Evolutionary conservation across 2,888 invertebrate genomes (phyloP).

Genomic region (Sabatieria punctata): DNA sequence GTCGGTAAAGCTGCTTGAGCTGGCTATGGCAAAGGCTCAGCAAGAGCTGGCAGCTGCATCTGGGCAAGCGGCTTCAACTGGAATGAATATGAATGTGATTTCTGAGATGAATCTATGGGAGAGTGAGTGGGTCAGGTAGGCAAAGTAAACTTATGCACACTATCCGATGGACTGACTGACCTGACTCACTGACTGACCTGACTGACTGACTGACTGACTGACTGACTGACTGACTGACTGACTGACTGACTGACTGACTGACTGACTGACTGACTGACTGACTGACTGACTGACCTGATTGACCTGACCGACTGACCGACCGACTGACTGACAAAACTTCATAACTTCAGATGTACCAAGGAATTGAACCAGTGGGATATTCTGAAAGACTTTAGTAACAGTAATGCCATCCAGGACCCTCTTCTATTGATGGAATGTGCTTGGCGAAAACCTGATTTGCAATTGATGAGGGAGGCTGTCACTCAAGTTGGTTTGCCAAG

Average conservation of each 20-base stretch:
- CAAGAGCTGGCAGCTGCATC: not conserved
- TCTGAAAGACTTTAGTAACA: slow-evolving; percentile 67
- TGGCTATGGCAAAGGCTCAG: slow-evolving; percentile 7
- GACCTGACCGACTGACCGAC: no score
- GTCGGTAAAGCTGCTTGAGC: slow-evolving; percentile 10
- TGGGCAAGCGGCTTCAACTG: slow-evolving; percentile 1
- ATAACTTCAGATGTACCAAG: slow-evolving; percentile 61
- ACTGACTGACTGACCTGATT: no score
- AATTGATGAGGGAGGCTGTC: slow-evolving; percentile 76
- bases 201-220: no score
- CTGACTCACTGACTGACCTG: no score
- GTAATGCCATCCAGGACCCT: slow-evolving; percentile 53
- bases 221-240: no score
- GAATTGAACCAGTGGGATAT: slow-evolving; percentile 94
- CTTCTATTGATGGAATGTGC: slow-evolving; percentile 77
- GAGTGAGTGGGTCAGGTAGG: slow-evolving; percentile 36
- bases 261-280: no score
- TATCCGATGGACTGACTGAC: no score
- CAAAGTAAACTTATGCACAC: no score
- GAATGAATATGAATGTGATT: slow-evolving; percentile 7
- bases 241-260: no score
- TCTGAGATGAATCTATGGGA: slow-evolving; percentile 37
- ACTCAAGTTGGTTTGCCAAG: no score
- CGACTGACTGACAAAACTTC: no score
- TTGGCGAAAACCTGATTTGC: slow-evolving; percentile 87